Evolutionary conservation across 2,797 vertebrate species (phyloP).

Genomic region (Oophaga sylvatica): DNA sequence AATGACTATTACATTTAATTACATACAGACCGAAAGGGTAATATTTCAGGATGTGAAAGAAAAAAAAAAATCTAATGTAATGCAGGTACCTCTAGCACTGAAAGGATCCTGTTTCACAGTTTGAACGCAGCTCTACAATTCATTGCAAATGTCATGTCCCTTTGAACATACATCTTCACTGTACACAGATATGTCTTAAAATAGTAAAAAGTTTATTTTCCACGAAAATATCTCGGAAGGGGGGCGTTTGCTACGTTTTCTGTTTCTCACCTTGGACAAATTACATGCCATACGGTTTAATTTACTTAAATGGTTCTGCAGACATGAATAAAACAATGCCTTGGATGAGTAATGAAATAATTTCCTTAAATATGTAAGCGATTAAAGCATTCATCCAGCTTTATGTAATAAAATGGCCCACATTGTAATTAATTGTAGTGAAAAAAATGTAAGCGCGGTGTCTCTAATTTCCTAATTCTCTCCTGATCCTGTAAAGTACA

Average conservation of each 20-base stretch:
- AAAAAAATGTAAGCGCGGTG: not conserved
- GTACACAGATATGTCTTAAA: not conserved
- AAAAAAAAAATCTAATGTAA: slow-evolving; percentile 48
- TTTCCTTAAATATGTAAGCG: slow-evolving; percentile 8
- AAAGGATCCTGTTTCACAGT: slow-evolving; percentile 43
- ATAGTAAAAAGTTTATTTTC: not conserved
- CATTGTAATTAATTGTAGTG: slow-evolving; percentile 17
- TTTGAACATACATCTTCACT: slow-evolving; percentile 33
- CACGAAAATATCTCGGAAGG: not conserved
- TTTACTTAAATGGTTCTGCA: not conserved
- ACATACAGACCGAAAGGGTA: slow-evolving; percentile 42
- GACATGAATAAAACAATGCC: not conserved
- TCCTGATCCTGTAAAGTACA: slow-evolving; percentile 19
- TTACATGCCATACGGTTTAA: not conserved
- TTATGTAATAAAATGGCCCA: slow-evolving; percentile 18
- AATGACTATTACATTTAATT: slow-evolving; percentile 53
- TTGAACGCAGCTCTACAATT: slow-evolving; percentile 41
- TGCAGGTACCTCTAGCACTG: slow-evolving; percentile 11
- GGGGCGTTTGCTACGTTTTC: not conserved
- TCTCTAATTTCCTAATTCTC: slow-evolving; percentile 1
- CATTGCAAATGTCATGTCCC: slow-evolving; percentile 42
- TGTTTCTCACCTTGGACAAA: not conserved
- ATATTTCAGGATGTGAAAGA: slow-evolving; percentile 56
- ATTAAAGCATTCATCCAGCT: slow-evolving; percentile 23
- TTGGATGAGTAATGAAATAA: slow-evolving; percentile 3